Percentiles rank a stretch among this genome's conserved stretches.
Conservation (phyloP, 2,113 vertebrate species). For the Reinhardtius hippoglossoides region DNA sequence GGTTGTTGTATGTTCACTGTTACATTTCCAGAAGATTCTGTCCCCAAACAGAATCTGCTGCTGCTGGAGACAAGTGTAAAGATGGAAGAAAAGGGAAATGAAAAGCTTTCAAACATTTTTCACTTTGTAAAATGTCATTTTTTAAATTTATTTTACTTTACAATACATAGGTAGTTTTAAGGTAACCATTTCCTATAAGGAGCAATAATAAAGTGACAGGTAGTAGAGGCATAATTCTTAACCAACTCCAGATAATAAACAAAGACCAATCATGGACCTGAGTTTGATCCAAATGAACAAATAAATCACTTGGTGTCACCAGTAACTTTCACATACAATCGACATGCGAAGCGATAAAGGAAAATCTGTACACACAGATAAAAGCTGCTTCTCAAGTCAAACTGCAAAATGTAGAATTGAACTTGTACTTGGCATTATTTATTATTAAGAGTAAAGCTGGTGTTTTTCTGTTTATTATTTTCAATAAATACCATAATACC, state of each 20-base stretch:
- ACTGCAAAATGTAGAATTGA: background rate
- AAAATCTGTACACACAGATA: too few relatives aligned
- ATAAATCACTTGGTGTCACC: constrained; percentile 11
- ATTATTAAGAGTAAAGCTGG: background rate
- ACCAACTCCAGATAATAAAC: background rate
- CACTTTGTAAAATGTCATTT: background rate
- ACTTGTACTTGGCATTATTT: background rate
- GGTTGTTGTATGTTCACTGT: background rate
- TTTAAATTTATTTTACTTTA: background rate
- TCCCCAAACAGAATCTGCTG: background rate
- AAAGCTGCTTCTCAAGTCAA: constrained; percentile 12
- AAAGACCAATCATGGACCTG: background rate
- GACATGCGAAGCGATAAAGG: constrained; percentile 12
- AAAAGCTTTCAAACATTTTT: background rate
- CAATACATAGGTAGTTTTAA: background rate
- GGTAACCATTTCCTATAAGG: background rate
- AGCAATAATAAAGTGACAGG: background rate
- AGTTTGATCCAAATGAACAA: constrained; percentile 12
- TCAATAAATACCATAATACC: background rate
- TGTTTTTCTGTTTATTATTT: background rate
- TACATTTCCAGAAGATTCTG: background rate
- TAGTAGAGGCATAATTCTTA: background rate
- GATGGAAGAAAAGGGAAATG: background rate
- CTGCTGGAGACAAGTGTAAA: background rate
- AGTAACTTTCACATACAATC: constrained; percentile 24